phyloP scores from a whole-genome alignment of 1,140 invertebrate species.

The Procambarus clarkii region DNA sequence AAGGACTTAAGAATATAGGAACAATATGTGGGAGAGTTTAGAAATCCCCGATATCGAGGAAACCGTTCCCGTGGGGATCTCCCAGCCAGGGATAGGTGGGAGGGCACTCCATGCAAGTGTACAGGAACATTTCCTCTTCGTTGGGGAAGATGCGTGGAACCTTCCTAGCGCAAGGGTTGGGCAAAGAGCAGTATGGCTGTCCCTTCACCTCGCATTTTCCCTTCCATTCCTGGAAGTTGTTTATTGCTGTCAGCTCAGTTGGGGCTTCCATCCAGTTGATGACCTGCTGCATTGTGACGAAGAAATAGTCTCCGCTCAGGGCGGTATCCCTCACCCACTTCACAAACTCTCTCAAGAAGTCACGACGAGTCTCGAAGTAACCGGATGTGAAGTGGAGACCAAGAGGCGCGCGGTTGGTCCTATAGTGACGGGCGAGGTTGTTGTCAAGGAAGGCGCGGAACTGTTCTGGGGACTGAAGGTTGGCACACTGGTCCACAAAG shows the following conservation, averaged over 20 bases:
- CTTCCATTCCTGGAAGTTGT: slow-evolving; percentile 76
- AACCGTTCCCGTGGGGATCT: slow-evolving; percentile 93
- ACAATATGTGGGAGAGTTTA: neutral
- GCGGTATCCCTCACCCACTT: slow-evolving; percentile 74
- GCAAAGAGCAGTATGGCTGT: slow-evolving; percentile 72
- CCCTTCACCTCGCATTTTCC: slow-evolving; percentile 72
- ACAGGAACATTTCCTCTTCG: slow-evolving; percentile 93
- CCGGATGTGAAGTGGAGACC: slow-evolving; percentile 75
- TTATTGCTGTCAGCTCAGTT: slow-evolving; percentile 75
- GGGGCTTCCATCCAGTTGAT: slow-evolving; percentile 76
- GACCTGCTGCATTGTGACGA: slow-evolving; percentile 81
- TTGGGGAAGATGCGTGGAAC: slow-evolving; percentile 69
- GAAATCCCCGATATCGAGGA: neutral
- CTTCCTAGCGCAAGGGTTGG: slow-evolving; percentile 72
- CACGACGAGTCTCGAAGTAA: slow-evolving; percentile 74
- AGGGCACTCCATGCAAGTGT: slow-evolving; percentile 96
- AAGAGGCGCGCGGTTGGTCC: slow-evolving; percentile 74
- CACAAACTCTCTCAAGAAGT: slow-evolving; percentile 74
- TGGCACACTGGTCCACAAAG: slow-evolving; percentile 74
- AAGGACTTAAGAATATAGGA: neutral
- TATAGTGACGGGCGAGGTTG: slow-evolving; percentile 75
- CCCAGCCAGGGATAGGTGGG: slow-evolving; percentile 96
- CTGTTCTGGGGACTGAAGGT: slow-evolving; percentile 72
- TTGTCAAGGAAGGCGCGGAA: slow-evolving; percentile 74
- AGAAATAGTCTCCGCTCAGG: slow-evolving; percentile 75